Percentiles rank a stretch among this genome's conserved stretches.
Conservation (phyloP, 1,140 invertebrate species). For the Arion vulgaris region DNA sequence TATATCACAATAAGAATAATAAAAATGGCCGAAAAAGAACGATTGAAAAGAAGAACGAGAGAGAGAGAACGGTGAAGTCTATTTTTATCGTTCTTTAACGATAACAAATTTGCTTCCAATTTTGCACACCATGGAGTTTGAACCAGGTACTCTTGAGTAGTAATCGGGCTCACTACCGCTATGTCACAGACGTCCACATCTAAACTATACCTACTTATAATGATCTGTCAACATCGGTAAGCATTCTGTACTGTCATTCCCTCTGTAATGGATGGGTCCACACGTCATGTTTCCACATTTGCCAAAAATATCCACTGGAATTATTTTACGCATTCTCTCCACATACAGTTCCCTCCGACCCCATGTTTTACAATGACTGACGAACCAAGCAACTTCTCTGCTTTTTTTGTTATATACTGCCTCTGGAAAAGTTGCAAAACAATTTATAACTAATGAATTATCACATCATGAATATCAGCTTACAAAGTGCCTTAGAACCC, state of each 20-base stretch:
- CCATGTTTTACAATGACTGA: constrained; percentile 30
- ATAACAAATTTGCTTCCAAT: no score
- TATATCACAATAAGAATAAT: no score
- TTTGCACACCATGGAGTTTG: no score
- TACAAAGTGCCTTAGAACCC: no score
- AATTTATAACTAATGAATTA: background rate
- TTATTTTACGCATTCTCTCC: background rate
- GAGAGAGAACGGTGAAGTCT: no score
- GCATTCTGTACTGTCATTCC: background rate
- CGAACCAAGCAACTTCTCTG: constrained; percentile 30
- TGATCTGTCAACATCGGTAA: constrained; percentile 13
- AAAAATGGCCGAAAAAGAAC: no score
- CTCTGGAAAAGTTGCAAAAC: background rate
- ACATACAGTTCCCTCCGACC: constrained; percentile 23
- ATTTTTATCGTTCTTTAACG: no score
- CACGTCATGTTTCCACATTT: constrained; percentile 18
- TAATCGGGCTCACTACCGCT: no score
- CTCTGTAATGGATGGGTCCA: background rate
- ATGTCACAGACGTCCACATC: no score
- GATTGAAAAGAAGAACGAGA: no score
- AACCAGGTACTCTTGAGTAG: no score
- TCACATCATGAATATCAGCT: no score
- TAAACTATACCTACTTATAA: constrained; percentile 34
- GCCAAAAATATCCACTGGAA: constrained; percentile 18
- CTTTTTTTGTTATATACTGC: background rate